Conservation (phyloP, 2,888 invertebrate genomes). For the Agonopterix heracliana region DNA sequence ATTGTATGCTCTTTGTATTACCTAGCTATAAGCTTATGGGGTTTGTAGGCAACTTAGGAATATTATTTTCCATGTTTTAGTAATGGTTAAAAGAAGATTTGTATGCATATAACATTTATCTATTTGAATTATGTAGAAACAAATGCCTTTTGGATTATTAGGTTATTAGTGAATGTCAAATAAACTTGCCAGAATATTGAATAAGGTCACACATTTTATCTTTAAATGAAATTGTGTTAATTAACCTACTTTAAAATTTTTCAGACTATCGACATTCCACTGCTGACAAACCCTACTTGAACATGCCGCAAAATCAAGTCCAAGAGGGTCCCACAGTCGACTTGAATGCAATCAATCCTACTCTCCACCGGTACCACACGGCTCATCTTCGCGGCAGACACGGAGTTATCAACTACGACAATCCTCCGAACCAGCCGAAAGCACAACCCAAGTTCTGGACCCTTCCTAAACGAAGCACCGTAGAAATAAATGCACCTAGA, state of each 20-base stretch:
- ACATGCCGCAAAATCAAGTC: conserved; percentile 37
- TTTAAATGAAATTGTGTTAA: no score
- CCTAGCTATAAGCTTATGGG: conserved; percentile 12
- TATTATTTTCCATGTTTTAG: not conserved
- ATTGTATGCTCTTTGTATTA: conserved; percentile 6
- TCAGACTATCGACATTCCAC: conserved; percentile 81
- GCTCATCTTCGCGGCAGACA: conserved; percentile 56
- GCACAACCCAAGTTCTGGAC: conserved; percentile 77
- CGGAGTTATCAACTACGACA: conserved; percentile 48
- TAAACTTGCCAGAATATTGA: no score
- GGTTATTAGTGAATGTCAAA: no score
- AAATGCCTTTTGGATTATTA: no score
- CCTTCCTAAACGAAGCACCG: conserved; percentile 60
- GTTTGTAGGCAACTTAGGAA: not conserved
- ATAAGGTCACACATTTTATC: no score
- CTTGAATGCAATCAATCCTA: conserved; percentile 45
- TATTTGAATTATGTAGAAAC: not conserved
- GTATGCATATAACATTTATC: not conserved
- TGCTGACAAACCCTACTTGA: conserved; percentile 68
- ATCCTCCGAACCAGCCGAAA: conserved; percentile 29
- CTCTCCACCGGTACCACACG: conserved; percentile 44
- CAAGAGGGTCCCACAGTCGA: conserved; percentile 42
- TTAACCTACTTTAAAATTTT: conserved; percentile 19
- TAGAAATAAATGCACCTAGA: conserved; percentile 28
- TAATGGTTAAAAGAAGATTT: no score